Base-by-base conservation (phyloP, 2,113 vertebrate species). In the Cervus canadensis region DNA sequence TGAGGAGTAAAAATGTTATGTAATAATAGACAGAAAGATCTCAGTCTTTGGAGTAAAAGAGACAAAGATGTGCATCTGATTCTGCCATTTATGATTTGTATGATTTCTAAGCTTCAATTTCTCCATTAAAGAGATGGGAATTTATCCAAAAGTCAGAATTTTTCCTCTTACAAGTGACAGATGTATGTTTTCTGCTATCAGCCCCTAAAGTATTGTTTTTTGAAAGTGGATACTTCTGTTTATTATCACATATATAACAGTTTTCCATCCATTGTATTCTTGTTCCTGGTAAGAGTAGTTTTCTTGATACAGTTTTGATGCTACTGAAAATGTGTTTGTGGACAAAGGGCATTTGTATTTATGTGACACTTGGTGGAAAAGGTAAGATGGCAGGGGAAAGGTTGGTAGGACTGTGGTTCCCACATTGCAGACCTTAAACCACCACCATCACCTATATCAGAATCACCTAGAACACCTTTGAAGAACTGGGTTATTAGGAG, bases 301-400 rank as follows among this genome's bases (percentile, higher is more conserved):
- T 85, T 15, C 17, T 64, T 54, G 19, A 79, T 10, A 30, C 1
- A 54, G 3, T 40, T 91, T 81, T 74, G 25, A 71, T 83, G 87
- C 25, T 43, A 52, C 14, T 52, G 17, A 82, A 92, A 92, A 45
- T 91, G 23, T 48, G 36, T 84, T 52, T 97, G 28, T 81, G 48
- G 78, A 76, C 76, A 36, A 81, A 89, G 79, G 6, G 4, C 30
- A 28, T 92, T 93, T 57, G 5, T 21, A 17, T 14, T 62, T 36
- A 50, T 62, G 25, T 0, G 17, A 36, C 6, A 6, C 21, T 86
- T 94, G 30, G 15, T 94, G 57, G 30, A 25, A 57, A 81, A 36
- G 0, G 40, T 76, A 19, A 3, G 14, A 6, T 4, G 16, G 3
- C 48, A 33, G 43, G 4, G n/a, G 2, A 28, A 67, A 50, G 26